Base-by-base conservation (phyloP, 2,888 invertebrate species). In the Schrankia costaestrigalis region DNA sequence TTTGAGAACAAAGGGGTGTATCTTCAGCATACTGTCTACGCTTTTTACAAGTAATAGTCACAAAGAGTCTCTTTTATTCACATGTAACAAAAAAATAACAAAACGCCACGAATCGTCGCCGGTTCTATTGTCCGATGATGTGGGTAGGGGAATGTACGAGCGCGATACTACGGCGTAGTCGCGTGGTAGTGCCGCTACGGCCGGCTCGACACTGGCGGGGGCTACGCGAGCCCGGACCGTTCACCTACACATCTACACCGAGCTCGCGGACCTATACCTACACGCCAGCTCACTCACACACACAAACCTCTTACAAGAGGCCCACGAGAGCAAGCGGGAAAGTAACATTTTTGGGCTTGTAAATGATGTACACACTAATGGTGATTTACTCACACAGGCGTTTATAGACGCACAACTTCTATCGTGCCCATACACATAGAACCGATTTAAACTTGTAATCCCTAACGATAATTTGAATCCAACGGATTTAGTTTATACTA, bases 361-460 rank as follows among this genome's bases (percentile, higher is more conserved):
- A 86, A 82, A 79, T 75, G 75, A 75, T 75, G 76, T 73, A 77
- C 78, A 82, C 79, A 80, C 68, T 65, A 66, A 74, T 76, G 71
- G 65, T 71, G 73, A 74, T 77, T 74, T 68, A 78, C 81, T 55
- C 81, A 74, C 78, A 86, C 85, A 69, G 44, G 26, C 44, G 46
- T 37, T 37, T 11, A 36, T 54, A 55, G 54, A 71, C 70, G 66
- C 71, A 68, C 70, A 59, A 59, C 46, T 56, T 52, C 63, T 68
- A 65, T 63, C 58, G 56, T 71, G 71, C 63, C 64, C 63, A 69
- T 76, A 78, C 71, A 78, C 77, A 74, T 74, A 71, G 60, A 56
- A 73, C 66, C 78, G 80, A 81, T 80, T 81, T 80, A 78, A 85
- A 85, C 78, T 85, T 86, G 80, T 85, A 83, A 86, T 83, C 82